Base-by-base conservation (phyloP, 2,888 invertebrate species). In the Allophyes oxyacanthae region DNA sequence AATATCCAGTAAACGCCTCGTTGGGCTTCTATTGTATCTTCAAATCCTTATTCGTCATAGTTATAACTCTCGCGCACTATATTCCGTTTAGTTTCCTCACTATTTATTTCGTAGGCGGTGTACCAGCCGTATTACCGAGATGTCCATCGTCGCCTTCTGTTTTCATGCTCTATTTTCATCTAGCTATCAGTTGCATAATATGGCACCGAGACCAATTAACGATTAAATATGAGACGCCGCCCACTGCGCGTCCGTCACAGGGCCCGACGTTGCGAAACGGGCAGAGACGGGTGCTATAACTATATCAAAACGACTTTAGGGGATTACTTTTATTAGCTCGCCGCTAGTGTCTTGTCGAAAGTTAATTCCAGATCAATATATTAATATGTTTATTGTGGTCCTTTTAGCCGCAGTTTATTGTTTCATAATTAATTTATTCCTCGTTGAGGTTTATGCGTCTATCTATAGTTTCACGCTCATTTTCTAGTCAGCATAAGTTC, bases 121-220 rank as follows among this genome's bases (percentile, higher is more conserved):
- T 2, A 2, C 7, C 14, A 36, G 13, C 48, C 64, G 45, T 52
- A 45, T 52, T 49, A 45, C 57, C 49, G 33, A 58, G 38, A 58
- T 34, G 28, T 34, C 48, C 11, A 70, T 52, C 71, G 13, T 46
- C 52, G 44, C 70, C 37, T 64, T 34, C 70, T 56, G 26, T 53
- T 48, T 68, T 57, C 59, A 33, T 45, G 38, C 26, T 65, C 64
- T 77, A 69, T 72, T 75, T 72, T 43, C 60, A 58, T 62, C 70
- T 67, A 61, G 57, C 62, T 69, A 73, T 73, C 60, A 71, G 51
- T 83, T 83, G 81, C 83, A 79, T 82, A 82, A 85, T 75, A 76
- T 72, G 70, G 77, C 76, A 77, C 77, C 74, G 75, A 76, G 74
- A 70, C 65, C 84, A 87, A 88, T 88, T 87, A 88, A 79, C 80